A percentile compares a stretch with the other conserved stretches of the same genome.
Evolutionary conservation across 2,797 vertebrate genomes (phyloP).

Genomic region (Gymnothorax reevesii): DNA sequence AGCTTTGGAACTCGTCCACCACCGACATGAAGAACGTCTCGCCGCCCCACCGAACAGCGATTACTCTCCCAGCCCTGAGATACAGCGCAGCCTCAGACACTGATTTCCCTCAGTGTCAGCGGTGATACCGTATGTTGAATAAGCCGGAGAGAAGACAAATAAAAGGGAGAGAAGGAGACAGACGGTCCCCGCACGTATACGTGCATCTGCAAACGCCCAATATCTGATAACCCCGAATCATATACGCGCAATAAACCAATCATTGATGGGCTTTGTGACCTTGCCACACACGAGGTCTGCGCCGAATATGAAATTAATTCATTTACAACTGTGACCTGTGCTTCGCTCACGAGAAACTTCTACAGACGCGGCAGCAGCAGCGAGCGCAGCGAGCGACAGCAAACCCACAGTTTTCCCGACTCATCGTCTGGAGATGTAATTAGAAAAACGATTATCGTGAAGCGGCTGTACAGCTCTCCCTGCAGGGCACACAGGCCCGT

Average conservation of each 20-base stretch:
- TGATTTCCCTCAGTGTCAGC: neutral
- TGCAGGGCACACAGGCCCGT: neutral
- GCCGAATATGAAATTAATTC: too few species aligned
- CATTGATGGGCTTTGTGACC: too few species aligned
- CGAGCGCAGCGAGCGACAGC: too few species aligned
- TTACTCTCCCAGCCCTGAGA: constrained; percentile 3
- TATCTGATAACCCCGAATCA: too few species aligned
- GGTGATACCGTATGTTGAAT: neutral
- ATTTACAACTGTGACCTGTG: too few species aligned
- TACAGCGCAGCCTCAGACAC: neutral
- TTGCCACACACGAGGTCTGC: too few species aligned
- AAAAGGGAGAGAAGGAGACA: neutral
- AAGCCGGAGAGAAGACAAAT: neutral
- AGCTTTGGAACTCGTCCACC: neutral
- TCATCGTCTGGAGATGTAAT: neutral
- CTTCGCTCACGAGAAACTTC: too few species aligned
- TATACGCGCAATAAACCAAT: too few species aligned
- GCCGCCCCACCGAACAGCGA: neutral
- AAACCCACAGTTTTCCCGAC: too few species aligned
- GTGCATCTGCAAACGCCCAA: too few species aligned
- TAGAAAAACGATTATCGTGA: neutral
- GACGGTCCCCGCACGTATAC: too few species aligned
- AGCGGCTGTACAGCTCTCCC: neutral
- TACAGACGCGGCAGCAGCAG: too few species aligned
- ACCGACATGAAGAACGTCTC: neutral